phyloP scores from a whole-genome alignment of 2,113 vertebrate species.

The Galemys pyrenaicus region DNA sequence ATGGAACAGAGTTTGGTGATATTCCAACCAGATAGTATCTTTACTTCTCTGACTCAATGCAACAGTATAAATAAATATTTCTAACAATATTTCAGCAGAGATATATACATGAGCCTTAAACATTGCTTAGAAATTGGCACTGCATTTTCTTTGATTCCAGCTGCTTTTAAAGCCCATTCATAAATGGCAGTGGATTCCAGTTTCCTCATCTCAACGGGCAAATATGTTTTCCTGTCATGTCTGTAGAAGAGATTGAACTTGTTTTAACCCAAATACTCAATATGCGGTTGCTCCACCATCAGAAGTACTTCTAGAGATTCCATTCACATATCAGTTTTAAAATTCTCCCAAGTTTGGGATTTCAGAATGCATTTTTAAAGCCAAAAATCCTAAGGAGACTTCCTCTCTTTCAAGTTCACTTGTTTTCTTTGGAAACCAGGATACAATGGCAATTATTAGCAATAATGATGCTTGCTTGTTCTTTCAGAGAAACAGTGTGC shows the following conservation, averaged over 20 bases:
- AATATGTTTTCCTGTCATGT: not conserved
- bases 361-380: not conserved
- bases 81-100: not conserved
- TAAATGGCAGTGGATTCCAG: not conserved
- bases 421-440: constrained; percentile 29
- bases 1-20: not conserved
- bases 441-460: not conserved
- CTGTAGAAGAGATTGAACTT: not conserved
- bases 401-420: not conserved
- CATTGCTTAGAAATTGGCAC: not conserved
- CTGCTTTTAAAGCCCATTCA: constrained; percentile 17
- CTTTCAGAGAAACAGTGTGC: not conserved
- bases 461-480: not conserved
- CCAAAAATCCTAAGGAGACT: not conserved
- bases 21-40: not conserved
- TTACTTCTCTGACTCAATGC: not conserved
- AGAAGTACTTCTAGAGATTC: not conserved
- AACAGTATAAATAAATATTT: not conserved
- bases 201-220: not conserved
- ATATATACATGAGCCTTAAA: not conserved
- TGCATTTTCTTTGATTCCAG: not conserved
- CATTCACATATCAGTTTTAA: not conserved
- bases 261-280: not conserved
- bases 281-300: not conserved
- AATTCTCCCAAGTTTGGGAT: not conserved